Evolutionary conservation across 2,797 vertebrate genomes (phyloP).

Genomic region (Staurois parvus): DNA sequence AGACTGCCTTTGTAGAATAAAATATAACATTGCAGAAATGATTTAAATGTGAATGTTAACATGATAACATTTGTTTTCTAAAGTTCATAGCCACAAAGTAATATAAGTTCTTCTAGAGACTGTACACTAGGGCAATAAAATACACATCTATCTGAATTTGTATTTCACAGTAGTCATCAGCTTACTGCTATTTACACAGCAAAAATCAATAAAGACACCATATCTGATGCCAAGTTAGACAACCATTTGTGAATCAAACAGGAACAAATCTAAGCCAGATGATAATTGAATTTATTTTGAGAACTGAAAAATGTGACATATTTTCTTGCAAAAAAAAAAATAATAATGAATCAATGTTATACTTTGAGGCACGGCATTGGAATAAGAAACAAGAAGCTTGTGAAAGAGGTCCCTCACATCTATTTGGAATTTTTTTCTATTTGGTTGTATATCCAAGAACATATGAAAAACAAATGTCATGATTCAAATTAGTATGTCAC

Average conservation of each 20-base stretch:
- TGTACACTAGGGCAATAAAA: background rate
- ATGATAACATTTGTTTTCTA: background rate
- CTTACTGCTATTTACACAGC: constrained; percentile 52
- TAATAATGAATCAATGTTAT: constrained; percentile 1
- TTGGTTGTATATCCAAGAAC: too few relatives aligned
- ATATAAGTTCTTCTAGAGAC: background rate
- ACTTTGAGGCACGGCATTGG: background rate
- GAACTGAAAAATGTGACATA: constrained; percentile 54
- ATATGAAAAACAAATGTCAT: background rate
- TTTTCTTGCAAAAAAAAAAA: constrained; percentile 44
- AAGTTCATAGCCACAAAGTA: background rate
- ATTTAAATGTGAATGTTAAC: background rate
- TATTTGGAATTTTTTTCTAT: too few relatives aligned
- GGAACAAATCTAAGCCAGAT: constrained; percentile 35
- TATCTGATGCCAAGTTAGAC: constrained; percentile 54
- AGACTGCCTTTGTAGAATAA: background rate
- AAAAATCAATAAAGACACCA: constrained; percentile 53
- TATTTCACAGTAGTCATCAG: constrained; percentile 40
- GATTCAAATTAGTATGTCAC: too few relatives aligned
- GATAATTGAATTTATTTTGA: constrained; percentile 3
- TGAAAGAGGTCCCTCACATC: background rate
- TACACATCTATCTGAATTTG: background rate
- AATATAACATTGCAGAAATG: background rate
- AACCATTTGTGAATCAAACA: constrained; percentile 44
- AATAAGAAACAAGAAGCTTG: background rate